Evolutionary conservation across 2,113 vertebrate genomes (phyloP), one percentile per base, ranked within the genome.

Genomic region (Grantiella picta): DNA sequence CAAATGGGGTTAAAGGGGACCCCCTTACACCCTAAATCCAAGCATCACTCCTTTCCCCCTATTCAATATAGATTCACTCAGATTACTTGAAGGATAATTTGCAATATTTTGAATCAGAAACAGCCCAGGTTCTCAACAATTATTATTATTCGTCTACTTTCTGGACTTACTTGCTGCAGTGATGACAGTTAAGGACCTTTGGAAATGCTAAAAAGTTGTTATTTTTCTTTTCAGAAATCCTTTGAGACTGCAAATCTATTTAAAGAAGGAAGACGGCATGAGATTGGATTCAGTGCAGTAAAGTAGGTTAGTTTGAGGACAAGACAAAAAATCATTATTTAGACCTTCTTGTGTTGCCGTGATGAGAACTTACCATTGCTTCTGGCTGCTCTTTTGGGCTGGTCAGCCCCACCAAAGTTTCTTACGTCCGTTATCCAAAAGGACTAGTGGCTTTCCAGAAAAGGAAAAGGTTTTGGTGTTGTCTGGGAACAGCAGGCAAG

Each of bases 341-440:
- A 90, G 81, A 86, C 57, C 65, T 59, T 38, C 79, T 65, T 63
- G 77, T 27, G 72, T 88, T 96, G 96, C 85, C 98, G 86, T 89
- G 82, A 99, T 99, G 99, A 99, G 98, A 98, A 98, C 98, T 98
- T 98, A 97, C 64, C 96, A 96, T 53, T 98, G 96, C 94, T 97
- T 98, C 57, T 94, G 98, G 94, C 89, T 98, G 72, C 64, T 98
- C 56, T 96, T 99, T 64, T 98, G 98, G 98, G 97, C 98, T 77
- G 97, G 98, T 65, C 98, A 99, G 95, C 97, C 97, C 97, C 97
- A 97, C 82, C 98, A 98, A 56, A 98, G 96, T 59, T 91, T 88
- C 70, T 97, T 98, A 44, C 97, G 96, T 92, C 97, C 98, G 0
- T 91, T 99, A 70, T 98, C 98, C 66, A 96, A 98, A 95, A 99